phyloP scores from a whole-genome alignment of 2,113 vertebrate species.

The Pleuronectes platessa region DNA sequence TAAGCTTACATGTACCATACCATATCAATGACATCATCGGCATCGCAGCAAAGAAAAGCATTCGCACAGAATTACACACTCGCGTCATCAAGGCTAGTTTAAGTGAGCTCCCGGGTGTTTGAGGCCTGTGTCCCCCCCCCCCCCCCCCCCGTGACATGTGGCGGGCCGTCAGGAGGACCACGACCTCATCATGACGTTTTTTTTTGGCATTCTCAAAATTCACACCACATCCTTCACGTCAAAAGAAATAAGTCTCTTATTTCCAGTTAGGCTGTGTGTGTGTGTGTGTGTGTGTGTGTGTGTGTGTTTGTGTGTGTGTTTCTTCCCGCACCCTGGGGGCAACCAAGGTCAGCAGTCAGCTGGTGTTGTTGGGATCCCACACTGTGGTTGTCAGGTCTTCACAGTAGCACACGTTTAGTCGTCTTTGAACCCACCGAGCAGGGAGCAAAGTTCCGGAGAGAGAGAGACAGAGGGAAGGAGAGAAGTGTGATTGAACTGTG shows the following conservation, averaged over 20 bases:
- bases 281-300: conserved; percentile 3
- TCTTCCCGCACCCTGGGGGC: conserved; percentile 39
- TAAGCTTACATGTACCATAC: not conserved
- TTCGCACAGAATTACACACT: not conserved
- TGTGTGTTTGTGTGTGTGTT: not conserved
- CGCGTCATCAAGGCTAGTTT: not conserved
- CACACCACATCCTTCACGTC: conserved; percentile 1
- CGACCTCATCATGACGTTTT: conserved; percentile 11
- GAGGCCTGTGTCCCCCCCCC: not conserved
- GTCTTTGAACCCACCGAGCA: conserved; percentile 24
- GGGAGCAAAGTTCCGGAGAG: conserved; percentile 20
- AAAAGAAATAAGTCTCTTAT: conserved; percentile 50
- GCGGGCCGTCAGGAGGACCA: not conserved
- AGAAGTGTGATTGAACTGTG: not conserved
- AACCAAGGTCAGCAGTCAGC: conserved; percentile 64
- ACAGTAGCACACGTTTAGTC: conserved; percentile 31
- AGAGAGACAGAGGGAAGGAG: not conserved
- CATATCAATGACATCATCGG: not conserved
- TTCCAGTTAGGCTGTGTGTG: conserved; percentile 11
- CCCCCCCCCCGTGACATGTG: not conserved
- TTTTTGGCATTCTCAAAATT: conserved; percentile 8
- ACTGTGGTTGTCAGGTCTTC: conserved; percentile 33
- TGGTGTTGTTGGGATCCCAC: conserved; percentile 56
- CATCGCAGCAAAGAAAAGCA: not conserved
- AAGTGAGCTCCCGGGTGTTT: conserved; percentile 4